Evolutionary conservation across 1,140 invertebrate genomes (phyloP), one percentile per base, ranked within the genome.

Genomic region (Agraylea sexmaculata): DNA sequence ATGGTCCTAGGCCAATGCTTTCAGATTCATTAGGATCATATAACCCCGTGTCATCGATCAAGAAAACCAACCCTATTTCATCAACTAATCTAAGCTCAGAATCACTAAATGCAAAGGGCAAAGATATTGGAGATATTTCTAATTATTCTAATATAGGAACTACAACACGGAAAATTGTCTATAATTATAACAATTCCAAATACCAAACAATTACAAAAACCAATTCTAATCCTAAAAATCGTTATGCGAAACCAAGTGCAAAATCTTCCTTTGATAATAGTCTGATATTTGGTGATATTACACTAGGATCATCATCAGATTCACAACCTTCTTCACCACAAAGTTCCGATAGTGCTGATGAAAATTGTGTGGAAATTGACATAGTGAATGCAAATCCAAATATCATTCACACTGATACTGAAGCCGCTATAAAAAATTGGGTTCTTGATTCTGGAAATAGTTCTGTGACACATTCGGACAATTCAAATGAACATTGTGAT

Each of bases 281-380:
- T 38, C 19, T 49, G 5, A 46, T 49, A 32, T 49, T 45, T 12
- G 47, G 47, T 4, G 47, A 49, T 22, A 45, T 49, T 18, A 49
- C 47, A 3, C 33, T 44, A 13, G 47, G 38, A 42, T 45, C 47
- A 2, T 37, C 42, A 1, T 21, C 27, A 4, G 47, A 49, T 27
- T 49, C 47, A 4, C 43, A 42, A 11, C 37, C 47, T 2, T 45
- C 47, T 19, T 42, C 47, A 4, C 47, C 47, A 10, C 22, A 17
- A 7, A 49, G 43, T 18, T 16, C 41, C 4, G 35, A 40, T 23
- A 40, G 23, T 31, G 22, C 36, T 8, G 30, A 31, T 23, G 31
- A 33, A 22, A 30, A 21, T 21, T 25, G 33, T 34, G 27, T 36
- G 15, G 22, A 38, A 25, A 40, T 47, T 4, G 41, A 43, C 37